Percentiles rank a stretch among this genome's conserved stretches.
Conservation (phyloP, 2,888 invertebrate species). For the Macaria liturata region DNA sequence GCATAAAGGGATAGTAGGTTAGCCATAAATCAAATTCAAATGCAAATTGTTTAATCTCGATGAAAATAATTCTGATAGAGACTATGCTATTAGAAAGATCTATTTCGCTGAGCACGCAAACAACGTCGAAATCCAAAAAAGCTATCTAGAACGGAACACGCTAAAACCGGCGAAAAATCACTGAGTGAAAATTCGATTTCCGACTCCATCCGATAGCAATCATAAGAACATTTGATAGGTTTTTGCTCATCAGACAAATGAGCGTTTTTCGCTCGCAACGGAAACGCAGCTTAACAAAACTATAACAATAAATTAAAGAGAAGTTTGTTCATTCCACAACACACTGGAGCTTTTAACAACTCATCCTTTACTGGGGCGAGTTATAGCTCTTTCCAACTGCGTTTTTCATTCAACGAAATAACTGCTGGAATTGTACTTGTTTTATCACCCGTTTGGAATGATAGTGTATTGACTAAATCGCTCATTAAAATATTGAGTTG, state of each 20-base stretch:
- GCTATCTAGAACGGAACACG: conserved; percentile 4
- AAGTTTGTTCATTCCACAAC: conserved; percentile 62
- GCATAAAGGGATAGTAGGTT: too few relatives aligned
- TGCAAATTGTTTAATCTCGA: too few relatives aligned
- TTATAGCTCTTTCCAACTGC: conserved; percentile 49
- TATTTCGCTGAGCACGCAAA: neutral
- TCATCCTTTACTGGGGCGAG: conserved; percentile 55
- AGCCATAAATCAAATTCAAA: too few relatives aligned
- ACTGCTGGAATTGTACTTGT: conserved; percentile 14
- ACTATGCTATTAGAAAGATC: too few relatives aligned
- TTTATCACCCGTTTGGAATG: neutral
- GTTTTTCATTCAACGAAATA: conserved; percentile 46
- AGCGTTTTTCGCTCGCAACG: conserved; percentile 14
- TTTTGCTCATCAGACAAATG: conserved; percentile 15
- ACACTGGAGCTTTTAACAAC: conserved; percentile 59
- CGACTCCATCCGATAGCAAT: conserved; percentile 10
- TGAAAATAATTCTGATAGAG: too few relatives aligned
- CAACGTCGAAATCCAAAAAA: conserved; percentile 1
- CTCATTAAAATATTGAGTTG: too few relatives aligned
- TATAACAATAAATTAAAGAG: conserved; percentile 70
- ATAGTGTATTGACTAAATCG: too few relatives aligned
- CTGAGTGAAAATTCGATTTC: conserved; percentile 12
- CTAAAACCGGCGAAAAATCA: conserved; percentile 11
- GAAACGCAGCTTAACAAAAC: conserved; percentile 52
- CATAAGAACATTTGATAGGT: conserved; percentile 13